Conservation (phyloP, 2,113 vertebrate species). For the Ameiurus melas region DNA sequence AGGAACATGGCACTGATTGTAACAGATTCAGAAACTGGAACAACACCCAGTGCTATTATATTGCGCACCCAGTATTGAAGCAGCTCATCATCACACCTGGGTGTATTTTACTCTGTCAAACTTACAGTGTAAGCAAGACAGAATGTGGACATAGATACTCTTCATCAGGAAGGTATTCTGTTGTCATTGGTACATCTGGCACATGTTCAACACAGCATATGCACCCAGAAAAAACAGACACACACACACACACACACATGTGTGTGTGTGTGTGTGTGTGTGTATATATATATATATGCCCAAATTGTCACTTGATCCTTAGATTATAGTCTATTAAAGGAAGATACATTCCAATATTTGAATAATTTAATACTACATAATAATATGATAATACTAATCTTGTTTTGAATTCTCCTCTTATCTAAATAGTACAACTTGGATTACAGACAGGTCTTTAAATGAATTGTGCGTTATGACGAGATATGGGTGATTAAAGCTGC, state of each 20-base stretch:
- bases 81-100: constrained; percentile 2
- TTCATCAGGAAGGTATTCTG: neutral
- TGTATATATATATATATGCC: constrained; percentile 67
- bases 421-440: constrained; percentile 29
- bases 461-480: neutral
- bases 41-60: constrained; percentile 11
- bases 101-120: constrained; percentile 12
- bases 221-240: constrained; percentile 71
- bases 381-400: neutral
- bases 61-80: neutral
- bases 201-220: constrained; percentile 72
- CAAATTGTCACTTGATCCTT: neutral
- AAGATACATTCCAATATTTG: neutral
- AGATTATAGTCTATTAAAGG: constrained; percentile 6
- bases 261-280: too few species aligned
- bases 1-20: constrained; percentile 24
- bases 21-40: constrained; percentile 20
- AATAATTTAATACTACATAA: neutral
- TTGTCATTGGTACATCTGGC: constrained; percentile 63
- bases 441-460: constrained; percentile 5
- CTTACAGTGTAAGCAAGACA: constrained; percentile 7
- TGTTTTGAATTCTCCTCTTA: constrained; percentile 27
- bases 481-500: constrained; percentile 30
- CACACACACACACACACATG: too few species aligned
- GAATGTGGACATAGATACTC: neutral